These are phyloP conservation scores for Cynodonichthys magdalenae DNA, from an alignment of 2,797 vertebrate genomes.

Conservation along the genomic window DNA sequence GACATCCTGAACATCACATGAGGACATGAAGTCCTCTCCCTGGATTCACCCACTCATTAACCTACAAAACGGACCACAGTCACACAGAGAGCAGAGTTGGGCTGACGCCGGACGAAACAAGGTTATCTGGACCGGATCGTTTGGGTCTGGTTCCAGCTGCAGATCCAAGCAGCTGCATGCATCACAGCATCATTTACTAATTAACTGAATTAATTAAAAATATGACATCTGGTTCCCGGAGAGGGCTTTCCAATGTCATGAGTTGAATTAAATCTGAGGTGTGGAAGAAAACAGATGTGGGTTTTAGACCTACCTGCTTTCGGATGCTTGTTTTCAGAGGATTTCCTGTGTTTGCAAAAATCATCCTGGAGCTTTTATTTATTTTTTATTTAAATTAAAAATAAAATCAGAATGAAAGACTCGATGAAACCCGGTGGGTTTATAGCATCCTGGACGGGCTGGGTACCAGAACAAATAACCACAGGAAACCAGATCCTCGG, in stretches of 20 bases:
- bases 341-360: slow-evolving; percentile 92
- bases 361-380: slow-evolving; percentile 85
- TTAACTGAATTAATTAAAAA: slow-evolving; percentile 8
- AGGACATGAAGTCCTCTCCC: slow-evolving; percentile 20
- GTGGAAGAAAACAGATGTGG: slow-evolving; percentile 9
- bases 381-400: slow-evolving; percentile 36
- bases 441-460: slow-evolving; percentile 63
- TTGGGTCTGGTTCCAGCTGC: slow-evolving; percentile 32
- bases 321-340: slow-evolving; percentile 87
- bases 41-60: slow-evolving; percentile 56
- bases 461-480: slow-evolving; percentile 29
- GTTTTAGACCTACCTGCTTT: slow-evolving; percentile 88
- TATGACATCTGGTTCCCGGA: neutral
- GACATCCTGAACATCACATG: slow-evolving; percentile 43
- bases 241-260: slow-evolving; percentile 74
- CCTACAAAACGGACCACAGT: slow-evolving; percentile 64
- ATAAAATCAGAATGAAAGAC: slow-evolving; percentile 47
- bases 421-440: slow-evolving; percentile 33
- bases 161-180: slow-evolving; percentile 37
- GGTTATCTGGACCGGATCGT: slow-evolving; percentile 65
- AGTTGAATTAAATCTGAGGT: slow-evolving; percentile 17
- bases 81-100: slow-evolving; percentile 58
- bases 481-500: slow-evolving; percentile 49
- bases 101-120: slow-evolving; percentile 57
- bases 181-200: slow-evolving; percentile 35